phyloP scores from a whole-genome alignment of 1,140 invertebrate species.

The Stenopsyche tienmushanensis region DNA sequence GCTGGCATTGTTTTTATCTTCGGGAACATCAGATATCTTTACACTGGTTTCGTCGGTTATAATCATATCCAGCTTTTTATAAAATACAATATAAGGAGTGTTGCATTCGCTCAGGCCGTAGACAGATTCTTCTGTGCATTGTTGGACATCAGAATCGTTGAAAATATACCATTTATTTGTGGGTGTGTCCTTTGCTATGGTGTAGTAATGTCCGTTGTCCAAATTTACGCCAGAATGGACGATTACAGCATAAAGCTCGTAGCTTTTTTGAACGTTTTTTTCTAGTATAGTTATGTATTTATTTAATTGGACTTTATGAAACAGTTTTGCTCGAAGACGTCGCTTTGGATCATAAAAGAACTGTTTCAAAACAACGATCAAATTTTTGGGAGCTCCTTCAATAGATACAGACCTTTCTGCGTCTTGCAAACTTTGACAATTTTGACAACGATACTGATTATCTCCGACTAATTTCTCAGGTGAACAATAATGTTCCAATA shows the following conservation, averaged over 20 bases:
- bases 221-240: conserved; percentile 80
- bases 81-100: conserved; percentile 83
- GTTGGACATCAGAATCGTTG: conserved; percentile 73
- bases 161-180: conserved; percentile 79
- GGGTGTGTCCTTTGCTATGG: conserved; percentile 68
- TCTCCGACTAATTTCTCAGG: conserved; percentile 74
- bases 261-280: conserved; percentile 55
- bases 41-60: not conserved
- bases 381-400: conserved; percentile 69
- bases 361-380: conserved; percentile 79
- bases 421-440: conserved; percentile 72
- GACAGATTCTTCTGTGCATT: conserved; percentile 63
- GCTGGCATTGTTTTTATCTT: not conserved
- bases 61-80: conserved; percentile 52
- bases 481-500: conserved; percentile 74
- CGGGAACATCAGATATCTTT: not conserved
- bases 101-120: conserved; percentile 66
- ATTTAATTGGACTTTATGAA: conserved; percentile 67
- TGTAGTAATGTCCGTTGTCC: conserved; percentile 86
- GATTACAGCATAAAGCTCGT: conserved; percentile 77
- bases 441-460: conserved; percentile 79
- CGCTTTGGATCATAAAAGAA: conserved; percentile 75
- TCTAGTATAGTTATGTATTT: conserved; percentile 58
- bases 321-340: conserved; percentile 71
- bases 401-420: conserved; percentile 73